These are phyloP conservation scores for Hedychridium roseum DNA, from an alignment of 2,888 invertebrate species.

Conservation along the genomic window DNA sequence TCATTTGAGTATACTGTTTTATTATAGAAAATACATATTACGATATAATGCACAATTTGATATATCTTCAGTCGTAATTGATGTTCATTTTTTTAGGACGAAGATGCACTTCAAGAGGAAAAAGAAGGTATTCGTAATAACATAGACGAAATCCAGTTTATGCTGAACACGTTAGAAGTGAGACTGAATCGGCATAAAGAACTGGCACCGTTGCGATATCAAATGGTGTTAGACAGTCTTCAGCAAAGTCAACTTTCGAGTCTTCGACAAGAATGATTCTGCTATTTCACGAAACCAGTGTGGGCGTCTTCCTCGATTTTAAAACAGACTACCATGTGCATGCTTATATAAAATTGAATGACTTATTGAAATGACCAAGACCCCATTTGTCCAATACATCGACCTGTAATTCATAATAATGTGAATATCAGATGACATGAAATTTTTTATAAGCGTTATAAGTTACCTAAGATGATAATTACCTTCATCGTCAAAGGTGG, in stretches of 20 bases:
- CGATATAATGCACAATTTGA: no score
- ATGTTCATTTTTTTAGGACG: conserved; percentile 30
- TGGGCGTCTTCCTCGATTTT: no score
- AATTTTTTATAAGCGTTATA: not conserved
- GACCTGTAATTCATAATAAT: conserved; percentile 64
- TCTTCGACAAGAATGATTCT: no score
- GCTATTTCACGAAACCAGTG: no score
- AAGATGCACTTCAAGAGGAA: conserved; percentile 69
- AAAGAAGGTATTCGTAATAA: conserved; percentile 69
- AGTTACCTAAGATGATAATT: conserved; percentile 21
- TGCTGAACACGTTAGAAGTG: conserved; percentile 70
- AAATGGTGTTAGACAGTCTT: conserved; percentile 51
- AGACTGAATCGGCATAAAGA: conserved; percentile 70
- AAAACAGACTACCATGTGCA: no score
- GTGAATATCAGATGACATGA: not conserved
- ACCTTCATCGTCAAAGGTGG: conserved; percentile 89
- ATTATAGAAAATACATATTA: no score
- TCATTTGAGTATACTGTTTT: no score
- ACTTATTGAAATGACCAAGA: conserved; percentile 75
- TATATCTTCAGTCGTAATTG: no score
- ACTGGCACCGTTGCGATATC: conserved; percentile 66
- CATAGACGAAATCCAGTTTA: conserved; percentile 65
- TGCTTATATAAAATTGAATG: no score
- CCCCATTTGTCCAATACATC: conserved; percentile 87
- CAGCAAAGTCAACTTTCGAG: conserved; percentile 22